Evolutionary conservation across 2,113 vertebrate genomes (phyloP).

Genomic region (Leucopternis melanops): DNA sequence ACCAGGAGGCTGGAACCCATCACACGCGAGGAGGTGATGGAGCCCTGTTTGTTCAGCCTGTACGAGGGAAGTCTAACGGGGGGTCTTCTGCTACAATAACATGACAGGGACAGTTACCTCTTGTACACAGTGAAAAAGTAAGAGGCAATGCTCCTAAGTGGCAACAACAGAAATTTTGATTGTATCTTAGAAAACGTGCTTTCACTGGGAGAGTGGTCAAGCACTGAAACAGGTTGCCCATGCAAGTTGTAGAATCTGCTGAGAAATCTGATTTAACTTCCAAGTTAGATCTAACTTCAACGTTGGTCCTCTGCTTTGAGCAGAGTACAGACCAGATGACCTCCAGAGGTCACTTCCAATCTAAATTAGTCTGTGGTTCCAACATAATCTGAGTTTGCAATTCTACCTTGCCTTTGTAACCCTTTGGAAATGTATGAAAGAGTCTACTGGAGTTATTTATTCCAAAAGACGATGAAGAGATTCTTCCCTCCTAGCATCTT

Average conservation of each 20-base stretch:
- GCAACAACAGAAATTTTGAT: background rate
- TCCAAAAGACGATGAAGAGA: background rate
- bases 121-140: background rate
- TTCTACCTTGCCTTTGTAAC: background rate
- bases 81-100: background rate
- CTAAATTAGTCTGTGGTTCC: background rate
- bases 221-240: background rate
- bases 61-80: background rate
- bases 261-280: background rate
- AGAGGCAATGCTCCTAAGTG: background rate
- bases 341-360: background rate
- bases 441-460: background rate
- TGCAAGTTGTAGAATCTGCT: background rate
- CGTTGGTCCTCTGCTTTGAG: background rate
- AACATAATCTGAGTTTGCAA: background rate
- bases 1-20: background rate
- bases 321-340: background rate
- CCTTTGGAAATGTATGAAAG: background rate
- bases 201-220: background rate
- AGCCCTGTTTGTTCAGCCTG: background rate
- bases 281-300: background rate
- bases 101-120: background rate
- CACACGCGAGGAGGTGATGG: background rate
- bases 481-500: background rate
- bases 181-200: background rate